These are phyloP conservation scores for Troides helena DNA, from an alignment of 2,888 invertebrate genomes.

Conservation along the genomic window DNA sequence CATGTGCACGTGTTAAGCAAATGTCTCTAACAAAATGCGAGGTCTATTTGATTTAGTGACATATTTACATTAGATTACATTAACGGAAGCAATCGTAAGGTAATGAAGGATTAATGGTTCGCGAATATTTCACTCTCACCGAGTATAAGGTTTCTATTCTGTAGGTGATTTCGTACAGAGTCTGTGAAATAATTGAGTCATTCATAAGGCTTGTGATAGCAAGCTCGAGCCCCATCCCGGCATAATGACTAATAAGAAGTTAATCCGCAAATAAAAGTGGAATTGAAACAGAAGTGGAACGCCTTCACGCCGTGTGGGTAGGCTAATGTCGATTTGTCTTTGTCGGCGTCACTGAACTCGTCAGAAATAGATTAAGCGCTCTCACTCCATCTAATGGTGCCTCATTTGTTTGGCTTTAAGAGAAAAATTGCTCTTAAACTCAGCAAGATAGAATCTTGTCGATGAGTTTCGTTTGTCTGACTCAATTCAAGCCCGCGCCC, in stretches of 20 bases:
- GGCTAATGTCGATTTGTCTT: slow-evolving; percentile 80
- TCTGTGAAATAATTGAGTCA: slow-evolving; percentile 76
- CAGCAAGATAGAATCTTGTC: slow-evolving; percentile 72
- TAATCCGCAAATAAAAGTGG: slow-evolving; percentile 81
- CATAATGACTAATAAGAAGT: slow-evolving; percentile 80
- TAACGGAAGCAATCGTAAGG: slow-evolving; percentile 31
- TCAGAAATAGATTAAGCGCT: slow-evolving; percentile 81
- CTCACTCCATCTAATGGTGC: slow-evolving; percentile 80
- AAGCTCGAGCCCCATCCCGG: slow-evolving; percentile 60
- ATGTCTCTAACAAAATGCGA: slow-evolving; percentile 46
- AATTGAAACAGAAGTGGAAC: slow-evolving; percentile 80
- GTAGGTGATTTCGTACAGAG: slow-evolving; percentile 56
- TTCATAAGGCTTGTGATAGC: slow-evolving; percentile 78
- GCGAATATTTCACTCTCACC: slow-evolving; percentile 42
- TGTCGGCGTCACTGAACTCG: slow-evolving; percentile 81
- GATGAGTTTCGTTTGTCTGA: slow-evolving; percentile 72
- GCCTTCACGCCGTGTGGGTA: slow-evolving; percentile 78
- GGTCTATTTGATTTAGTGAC: slow-evolving; percentile 38
- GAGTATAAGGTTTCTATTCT: slow-evolving; percentile 43
- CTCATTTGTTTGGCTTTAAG: slow-evolving; percentile 80
- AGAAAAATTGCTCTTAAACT: slow-evolving; percentile 79
- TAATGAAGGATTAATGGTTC: slow-evolving; percentile 36
- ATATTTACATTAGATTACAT: slow-evolving; percentile 22
- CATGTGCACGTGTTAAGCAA: slow-evolving; percentile 56
- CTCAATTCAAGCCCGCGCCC: slow-evolving; percentile 56